A percentile compares a stretch with the other conserved stretches of the same genome.
Conservation (phyloP, 1,140 invertebrate species). For the Ceratina australensis region DNA sequence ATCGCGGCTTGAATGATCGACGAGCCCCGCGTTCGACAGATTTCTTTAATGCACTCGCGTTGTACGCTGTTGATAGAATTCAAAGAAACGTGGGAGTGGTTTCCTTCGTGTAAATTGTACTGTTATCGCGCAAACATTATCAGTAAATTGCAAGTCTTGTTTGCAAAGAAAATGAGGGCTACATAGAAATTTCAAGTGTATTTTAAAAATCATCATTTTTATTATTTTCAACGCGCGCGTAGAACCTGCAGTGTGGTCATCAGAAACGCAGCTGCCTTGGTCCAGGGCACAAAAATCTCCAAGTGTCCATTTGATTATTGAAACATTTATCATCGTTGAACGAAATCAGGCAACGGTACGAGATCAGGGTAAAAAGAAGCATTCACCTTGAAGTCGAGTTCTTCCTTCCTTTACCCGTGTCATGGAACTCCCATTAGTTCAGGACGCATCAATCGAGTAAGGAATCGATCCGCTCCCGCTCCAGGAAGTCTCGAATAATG, state of each 20-base stretch:
- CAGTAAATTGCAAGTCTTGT: no score
- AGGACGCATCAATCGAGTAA: slow-evolving; percentile 8
- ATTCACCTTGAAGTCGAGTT: neutral
- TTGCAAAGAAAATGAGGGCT: no score
- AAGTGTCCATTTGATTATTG: no score
- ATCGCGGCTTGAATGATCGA: slow-evolving; percentile 1
- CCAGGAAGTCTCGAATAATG: slow-evolving; percentile 12
- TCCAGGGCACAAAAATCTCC: no score
- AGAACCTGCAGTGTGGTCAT: no score
- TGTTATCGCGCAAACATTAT: neutral
- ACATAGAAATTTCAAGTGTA: no score
- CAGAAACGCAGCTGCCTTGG: no score
- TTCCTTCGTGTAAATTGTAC: neutral
- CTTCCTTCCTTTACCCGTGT: neutral
- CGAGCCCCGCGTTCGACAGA: neutral
- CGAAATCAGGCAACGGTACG: neutral
- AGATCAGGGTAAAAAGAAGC: slow-evolving; percentile 2
- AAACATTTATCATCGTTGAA: neutral
- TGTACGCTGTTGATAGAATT: neutral
- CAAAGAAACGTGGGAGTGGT: no score
- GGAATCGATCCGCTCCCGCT: slow-evolving; percentile 3
- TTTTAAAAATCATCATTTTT: no score
- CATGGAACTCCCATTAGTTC: slow-evolving; percentile 32
- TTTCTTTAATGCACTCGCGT: neutral
- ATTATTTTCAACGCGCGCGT: no score